Conservation (phyloP, 2,113 vertebrate genomes). For the Pteruthius melanotis region DNA sequence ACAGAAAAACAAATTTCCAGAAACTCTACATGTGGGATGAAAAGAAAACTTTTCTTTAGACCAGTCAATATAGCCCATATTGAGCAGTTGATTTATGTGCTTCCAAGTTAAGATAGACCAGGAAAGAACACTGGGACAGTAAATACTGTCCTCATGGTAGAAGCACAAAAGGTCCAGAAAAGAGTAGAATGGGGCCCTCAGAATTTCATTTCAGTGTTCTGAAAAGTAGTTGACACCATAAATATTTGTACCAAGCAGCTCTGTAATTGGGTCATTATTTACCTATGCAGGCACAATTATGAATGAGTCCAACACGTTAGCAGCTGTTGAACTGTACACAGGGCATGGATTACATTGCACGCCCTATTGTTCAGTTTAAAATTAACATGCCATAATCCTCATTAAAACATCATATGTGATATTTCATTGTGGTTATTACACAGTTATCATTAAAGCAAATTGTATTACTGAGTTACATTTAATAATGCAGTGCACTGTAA, state of each 20-base stretch:
- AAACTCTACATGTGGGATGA: background rate
- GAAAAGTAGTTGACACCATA: background rate
- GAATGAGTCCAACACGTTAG: background rate
- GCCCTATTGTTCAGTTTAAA: slow-evolving; percentile 59
- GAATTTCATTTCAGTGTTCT: background rate
- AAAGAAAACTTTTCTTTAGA: background rate
- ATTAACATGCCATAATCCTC: slow-evolving; percentile 53
- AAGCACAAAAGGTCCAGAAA: background rate
- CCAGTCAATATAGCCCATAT: background rate
- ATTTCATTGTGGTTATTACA: slow-evolving; percentile 54
- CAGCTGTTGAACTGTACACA: slow-evolving; percentile 35
- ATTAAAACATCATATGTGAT: slow-evolving; percentile 61
- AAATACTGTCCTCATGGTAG: background rate
- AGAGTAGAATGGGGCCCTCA: background rate
- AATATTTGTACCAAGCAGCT: background rate
- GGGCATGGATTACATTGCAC: slow-evolving; percentile 32
- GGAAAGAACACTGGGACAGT: background rate
- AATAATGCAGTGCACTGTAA: slow-evolving; percentile 24
- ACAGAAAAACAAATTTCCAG: background rate
- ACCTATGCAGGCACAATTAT: background rate
- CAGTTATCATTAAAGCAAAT: slow-evolving; percentile 46
- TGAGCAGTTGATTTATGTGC: background rate
- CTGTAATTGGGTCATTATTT: background rate
- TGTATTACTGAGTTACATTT: slow-evolving; percentile 47
- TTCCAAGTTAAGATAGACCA: background rate